Percentiles rank a stretch among this genome's conserved stretches.
Evolutionary conservation across 2,888 invertebrate species (phyloP).

Genomic region (Electrophaes corylata): DNA sequence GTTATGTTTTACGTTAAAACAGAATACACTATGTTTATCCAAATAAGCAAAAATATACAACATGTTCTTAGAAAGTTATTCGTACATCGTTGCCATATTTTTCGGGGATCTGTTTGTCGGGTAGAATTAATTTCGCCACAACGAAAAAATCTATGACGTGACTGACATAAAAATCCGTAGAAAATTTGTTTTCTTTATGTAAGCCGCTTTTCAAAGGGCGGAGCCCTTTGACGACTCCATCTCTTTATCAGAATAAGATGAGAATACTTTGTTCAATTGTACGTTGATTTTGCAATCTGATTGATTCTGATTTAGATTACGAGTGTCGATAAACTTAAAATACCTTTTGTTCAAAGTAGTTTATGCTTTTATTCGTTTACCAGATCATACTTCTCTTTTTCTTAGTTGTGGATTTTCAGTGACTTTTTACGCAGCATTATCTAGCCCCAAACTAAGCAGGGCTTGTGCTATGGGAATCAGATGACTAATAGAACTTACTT

Average conservation of each 20-base stretch:
- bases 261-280: slow-evolving; percentile 52
- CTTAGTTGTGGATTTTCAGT: no score
- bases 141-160: slow-evolving; percentile 65
- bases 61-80: slow-evolving; percentile 14
- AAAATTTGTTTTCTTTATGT: slow-evolving; percentile 67
- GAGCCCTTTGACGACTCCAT: slow-evolving; percentile 55
- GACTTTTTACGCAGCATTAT: no score
- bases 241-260: slow-evolving; percentile 43
- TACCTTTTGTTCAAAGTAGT: not conserved
- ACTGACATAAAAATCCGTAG: slow-evolving; percentile 70
- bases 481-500: no score
- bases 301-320: slow-evolving; percentile 33
- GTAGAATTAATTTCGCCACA: slow-evolving; percentile 63
- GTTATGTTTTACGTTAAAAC: no score
- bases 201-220: slow-evolving; percentile 56
- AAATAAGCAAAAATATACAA: not conserved
- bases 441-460: no score
- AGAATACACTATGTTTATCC: no score
- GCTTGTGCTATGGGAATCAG: no score
- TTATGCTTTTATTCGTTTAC: no score
- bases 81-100: slow-evolving; percentile 21
- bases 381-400: no score
- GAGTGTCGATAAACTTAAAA: no score
- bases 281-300: slow-evolving; percentile 45
- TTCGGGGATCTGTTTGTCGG: slow-evolving; percentile 69